phyloP scores from a whole-genome alignment of 2,797 vertebrate species.

The Anabacerthia variegaticeps region DNA sequence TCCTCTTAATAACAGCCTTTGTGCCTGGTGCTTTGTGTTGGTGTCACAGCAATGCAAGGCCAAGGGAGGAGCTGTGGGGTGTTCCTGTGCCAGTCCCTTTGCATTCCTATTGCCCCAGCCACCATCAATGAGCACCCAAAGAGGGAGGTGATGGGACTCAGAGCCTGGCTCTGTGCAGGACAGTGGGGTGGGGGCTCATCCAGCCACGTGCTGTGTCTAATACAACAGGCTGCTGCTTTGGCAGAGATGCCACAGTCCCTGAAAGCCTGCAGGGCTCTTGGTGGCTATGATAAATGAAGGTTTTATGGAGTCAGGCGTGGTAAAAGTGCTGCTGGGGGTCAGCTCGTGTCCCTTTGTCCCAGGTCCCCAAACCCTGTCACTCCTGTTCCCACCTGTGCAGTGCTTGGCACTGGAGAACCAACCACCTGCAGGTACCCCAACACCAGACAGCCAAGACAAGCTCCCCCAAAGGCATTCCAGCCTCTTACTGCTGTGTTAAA shows the following conservation, averaged over 20 bases:
- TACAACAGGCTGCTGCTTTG: background rate
- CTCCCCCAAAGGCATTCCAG: background rate
- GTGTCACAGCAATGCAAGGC: rapidly evolving
- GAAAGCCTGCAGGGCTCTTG: background rate
- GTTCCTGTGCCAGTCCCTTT: background rate
- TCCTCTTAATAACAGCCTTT: background rate
- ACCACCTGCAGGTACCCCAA: background rate
- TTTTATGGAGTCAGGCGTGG: background rate
- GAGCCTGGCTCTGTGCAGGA: background rate
- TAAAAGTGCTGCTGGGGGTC: background rate
- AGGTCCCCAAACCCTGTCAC: rapidly evolving
- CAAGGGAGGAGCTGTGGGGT: rapidly evolving
- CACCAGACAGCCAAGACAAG: background rate
- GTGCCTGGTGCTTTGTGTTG: background rate
- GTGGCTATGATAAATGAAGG: background rate
- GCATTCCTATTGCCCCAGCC: background rate
- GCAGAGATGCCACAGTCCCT: background rate
- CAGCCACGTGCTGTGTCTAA: background rate
- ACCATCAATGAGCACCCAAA: background rate
- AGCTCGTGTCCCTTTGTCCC: background rate
- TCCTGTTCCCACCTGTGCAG: rapidly evolving
- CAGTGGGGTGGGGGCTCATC: background rate
- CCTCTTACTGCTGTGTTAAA: too few relatives aligned
- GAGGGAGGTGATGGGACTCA: background rate
- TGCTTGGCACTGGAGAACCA: background rate